Evolutionary conservation across 2,888 invertebrate genomes (phyloP), one percentile per base, ranked within the genome.

Genomic region (Coelopa pilipes): DNA sequence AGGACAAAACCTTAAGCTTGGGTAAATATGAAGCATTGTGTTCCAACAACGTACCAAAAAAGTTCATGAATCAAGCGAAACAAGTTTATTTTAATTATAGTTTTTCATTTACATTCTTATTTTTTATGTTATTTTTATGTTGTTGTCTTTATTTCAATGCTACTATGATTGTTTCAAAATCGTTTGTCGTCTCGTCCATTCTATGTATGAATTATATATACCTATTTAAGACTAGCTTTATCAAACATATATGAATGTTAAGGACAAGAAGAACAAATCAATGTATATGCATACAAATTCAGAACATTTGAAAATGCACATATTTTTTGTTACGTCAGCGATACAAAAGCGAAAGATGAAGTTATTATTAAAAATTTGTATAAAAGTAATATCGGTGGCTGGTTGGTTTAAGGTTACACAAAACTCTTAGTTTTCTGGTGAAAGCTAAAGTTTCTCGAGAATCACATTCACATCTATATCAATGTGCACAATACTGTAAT

Each of bases 1-100:
- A 79, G 97, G 97, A 90, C 97, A 97, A 91, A 96, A 96, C 90
- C 93, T 97, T 89, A 97, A 97, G 90, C 92, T 98, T 90, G 98
- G 98, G 98, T 98, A 96, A 94, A 92, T 91, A 89, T 87, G 78
- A 78, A 76, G 46, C 71, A 74, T 34, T 34, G 34, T 34, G 34
- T 34, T 34, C 59, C 60, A 72, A 75, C 70, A 68, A 63, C 76
- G 69, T 67, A 76, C 73, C 72, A 70, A 75, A 75, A 74, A 73
- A 76, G 67, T 57, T 72, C 63, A 66, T 70, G 74, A 49, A 55
- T 67, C 47, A 72, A 75, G 73, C 24, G 49, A 67, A 59, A 47
- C 59, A 71, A 50, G 19, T 69, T 15, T 69, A 12, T 47, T 66
- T 66, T 19, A 66, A 21, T 12, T 63, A 21, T 67, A 50, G n/a